A percentile compares a stretch with the other conserved stretches of the same genome.
Conservation (phyloP, 2,113 vertebrate species). For the Machaerirhynchus nigripectus region DNA sequence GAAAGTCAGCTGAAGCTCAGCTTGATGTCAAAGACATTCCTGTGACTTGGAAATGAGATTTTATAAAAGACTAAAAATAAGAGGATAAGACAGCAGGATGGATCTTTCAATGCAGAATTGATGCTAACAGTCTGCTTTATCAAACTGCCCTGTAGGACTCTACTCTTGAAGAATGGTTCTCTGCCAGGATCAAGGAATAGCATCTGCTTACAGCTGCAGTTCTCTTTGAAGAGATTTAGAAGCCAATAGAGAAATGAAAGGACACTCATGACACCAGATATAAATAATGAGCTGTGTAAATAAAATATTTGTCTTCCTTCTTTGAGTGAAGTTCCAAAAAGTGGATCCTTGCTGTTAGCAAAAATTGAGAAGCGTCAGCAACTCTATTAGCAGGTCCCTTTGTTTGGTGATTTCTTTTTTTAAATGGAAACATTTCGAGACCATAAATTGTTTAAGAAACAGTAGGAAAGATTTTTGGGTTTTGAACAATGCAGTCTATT, state of each 20-base stretch:
- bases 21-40: neutral
- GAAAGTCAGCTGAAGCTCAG: neutral
- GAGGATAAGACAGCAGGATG: neutral
- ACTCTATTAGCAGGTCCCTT: neutral
- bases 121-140: neutral
- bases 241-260: neutral
- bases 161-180: neutral
- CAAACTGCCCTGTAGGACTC: neutral
- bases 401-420: constrained; percentile 7
- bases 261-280: neutral
- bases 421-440: neutral
- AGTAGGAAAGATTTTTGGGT: constrained; percentile 10
- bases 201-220: neutral
- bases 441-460: constrained; percentile 6
- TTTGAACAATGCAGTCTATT: neutral
- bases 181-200: neutral
- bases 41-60: neutral
- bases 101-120: neutral
- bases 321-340: neutral
- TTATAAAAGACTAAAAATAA: neutral
- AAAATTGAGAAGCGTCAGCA: neutral
- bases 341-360: neutral
- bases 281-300: neutral
- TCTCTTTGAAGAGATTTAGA: neutral
- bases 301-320: neutral